Base-by-base conservation (phyloP, 2,113 vertebrate genomes). In the Ciconia boyciana region DNA sequence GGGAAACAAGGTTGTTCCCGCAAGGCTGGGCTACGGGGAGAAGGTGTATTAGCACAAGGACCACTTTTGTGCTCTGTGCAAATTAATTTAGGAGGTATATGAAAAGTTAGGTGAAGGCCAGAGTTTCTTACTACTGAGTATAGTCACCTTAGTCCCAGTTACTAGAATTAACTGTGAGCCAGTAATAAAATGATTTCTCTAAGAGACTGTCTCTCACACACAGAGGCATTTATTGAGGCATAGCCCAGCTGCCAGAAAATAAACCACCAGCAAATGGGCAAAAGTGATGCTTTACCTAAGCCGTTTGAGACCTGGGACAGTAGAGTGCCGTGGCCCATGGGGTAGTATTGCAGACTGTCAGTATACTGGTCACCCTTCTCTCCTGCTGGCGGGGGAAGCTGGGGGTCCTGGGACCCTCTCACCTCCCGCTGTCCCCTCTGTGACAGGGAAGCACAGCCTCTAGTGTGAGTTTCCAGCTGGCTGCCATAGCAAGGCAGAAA, bases 361-460 rank as follows among this genome's bases (percentile, higher is more conserved):
- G 60, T n/a, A 52, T 32, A 41, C n/a, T n/a, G 41, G 29, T 51
- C 32, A 52, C 20, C 32, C 25, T 84, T 78, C 44, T 72, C 29
- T 84, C 26, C 36, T 0, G 0, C 36, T 86, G 51, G 22, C 3
- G 8, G 32, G 32, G 52, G 26, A 68, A 75, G 9, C 41, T 77
- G 51, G 14, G 19, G 5, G 7, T 69, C 46, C 52, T 68, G 48
- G 29, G 48, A 81, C 28, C 25, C 8, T 64, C 74, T 81, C 7
- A 2, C 49, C 39, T 69, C 34, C 26, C 0, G 0, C 46, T 4
- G 34, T 24, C 7, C 13, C 18, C 32, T 79, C 43, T 36, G 36
- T 29, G 20, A 90, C 13, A 43, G 29, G 28, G 36, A 24, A 52
- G 41, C 0, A 0, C 39, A 89, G 70, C 34, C 26, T 70, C 20